These are phyloP conservation scores for Aplidium turbinatum DNA, from an alignment of 23 tunicate species.

Conservation along the genomic window DNA sequence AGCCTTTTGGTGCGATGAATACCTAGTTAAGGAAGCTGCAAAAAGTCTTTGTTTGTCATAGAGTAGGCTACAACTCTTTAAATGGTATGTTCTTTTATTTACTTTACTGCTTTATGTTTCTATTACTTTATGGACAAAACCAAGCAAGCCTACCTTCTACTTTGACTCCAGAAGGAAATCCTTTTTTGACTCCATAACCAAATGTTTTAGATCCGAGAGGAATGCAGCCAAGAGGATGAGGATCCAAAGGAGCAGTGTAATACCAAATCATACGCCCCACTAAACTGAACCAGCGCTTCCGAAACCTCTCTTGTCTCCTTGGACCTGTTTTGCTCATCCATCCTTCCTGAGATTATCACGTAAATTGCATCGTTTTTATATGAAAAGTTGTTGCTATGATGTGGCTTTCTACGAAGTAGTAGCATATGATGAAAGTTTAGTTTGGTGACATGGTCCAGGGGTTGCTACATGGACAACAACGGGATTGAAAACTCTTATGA, in stretches of 20 bases:
- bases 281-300: constrained; percentile 67
- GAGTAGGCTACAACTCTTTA: too few species aligned
- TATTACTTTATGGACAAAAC: neutral
- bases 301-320: constrained; percentile 55
- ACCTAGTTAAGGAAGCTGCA: too few species aligned
- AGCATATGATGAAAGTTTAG: too few species aligned
- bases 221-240: constrained; percentile 64
- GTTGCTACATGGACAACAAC: too few species aligned
- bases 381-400: too few species aligned
- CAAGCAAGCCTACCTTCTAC: constrained; percentile 43
- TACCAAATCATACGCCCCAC: constrained; percentile 77
- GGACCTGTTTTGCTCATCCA: constrained; percentile 88
- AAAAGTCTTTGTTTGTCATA: too few species aligned
- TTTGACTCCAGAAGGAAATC: constrained; percentile 51
- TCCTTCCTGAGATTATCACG: constrained; percentile 45
- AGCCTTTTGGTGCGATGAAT: too few species aligned
- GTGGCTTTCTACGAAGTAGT: too few species aligned
- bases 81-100: too few species aligned
- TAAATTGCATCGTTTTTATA: too few species aligned
- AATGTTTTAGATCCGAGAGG: constrained; percentile 69
- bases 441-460: too few species aligned
- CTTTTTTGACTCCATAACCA: constrained; percentile 61
- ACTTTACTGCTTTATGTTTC: neutral
- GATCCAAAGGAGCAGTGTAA: constrained; percentile 59
- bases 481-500: too few species aligned